phyloP scores from a whole-genome alignment of 37 sponge, comb jelly and placozoan genomes.

The Hexactinellida sp. region DNA sequence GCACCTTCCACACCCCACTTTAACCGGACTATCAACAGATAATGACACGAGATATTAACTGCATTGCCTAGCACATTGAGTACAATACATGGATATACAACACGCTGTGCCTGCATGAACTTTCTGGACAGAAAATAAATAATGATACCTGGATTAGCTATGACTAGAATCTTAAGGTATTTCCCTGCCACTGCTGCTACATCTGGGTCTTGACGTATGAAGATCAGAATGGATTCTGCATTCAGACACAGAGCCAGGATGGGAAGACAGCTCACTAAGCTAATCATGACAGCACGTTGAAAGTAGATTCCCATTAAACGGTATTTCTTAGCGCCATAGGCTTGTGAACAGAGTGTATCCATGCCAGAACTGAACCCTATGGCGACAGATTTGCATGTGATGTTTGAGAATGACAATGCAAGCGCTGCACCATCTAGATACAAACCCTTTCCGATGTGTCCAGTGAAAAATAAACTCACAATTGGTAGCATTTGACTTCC shows the following conservation, averaged over 20 bases:
- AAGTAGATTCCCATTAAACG: not conserved
- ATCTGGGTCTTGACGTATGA: not conserved
- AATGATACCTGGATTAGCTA: not conserved
- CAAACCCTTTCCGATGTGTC: not conserved
- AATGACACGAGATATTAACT: not conserved
- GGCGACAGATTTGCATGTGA: not conserved
- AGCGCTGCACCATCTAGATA: not conserved
- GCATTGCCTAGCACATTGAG: not conserved
- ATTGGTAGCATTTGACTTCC: not conserved
- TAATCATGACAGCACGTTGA: not conserved
- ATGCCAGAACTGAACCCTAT: not conserved
- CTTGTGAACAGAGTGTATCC: not conserved
- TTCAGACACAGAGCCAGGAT: not conserved
- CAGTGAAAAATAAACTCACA: not conserved
- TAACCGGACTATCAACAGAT: not conserved
- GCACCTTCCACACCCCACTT: constrained; percentile 19
- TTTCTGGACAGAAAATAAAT: not conserved
- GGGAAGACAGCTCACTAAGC: not conserved
- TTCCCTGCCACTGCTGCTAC: not conserved
- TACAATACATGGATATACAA: not conserved
- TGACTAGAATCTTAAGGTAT: not conserved
- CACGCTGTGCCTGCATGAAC: not conserved
- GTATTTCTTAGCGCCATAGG: not conserved
- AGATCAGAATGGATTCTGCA: not conserved
- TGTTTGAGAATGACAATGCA: not conserved